Evolutionary conservation across 1,140 invertebrate genomes (phyloP), one percentile per base, ranked within the genome.

Genomic region (Lordiphosa collinella): DNA sequence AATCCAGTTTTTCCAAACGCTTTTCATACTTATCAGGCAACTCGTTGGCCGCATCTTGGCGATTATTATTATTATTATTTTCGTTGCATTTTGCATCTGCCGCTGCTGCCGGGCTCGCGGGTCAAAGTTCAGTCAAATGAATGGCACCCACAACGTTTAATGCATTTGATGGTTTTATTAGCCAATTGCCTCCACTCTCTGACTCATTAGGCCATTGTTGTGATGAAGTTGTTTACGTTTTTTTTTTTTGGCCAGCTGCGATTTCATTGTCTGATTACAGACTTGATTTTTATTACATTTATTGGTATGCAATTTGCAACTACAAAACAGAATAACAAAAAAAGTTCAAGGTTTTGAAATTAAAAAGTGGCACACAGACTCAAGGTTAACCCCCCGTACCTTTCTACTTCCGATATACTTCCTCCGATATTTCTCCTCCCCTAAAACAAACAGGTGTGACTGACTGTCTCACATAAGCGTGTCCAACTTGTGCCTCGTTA

Each of bases 151-250:
- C 78, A 84, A 84, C 78, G 63, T 76, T 84, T 82, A 82, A 82
- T 82, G 71, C 62, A 59, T 84, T 82, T 82, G 76, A 82, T 82
- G 76, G 76, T 82, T 82, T 82, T 82, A 82, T 82, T 82, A 82
- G 75, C 37, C 60, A 41, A 62, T 70, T 74, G 75, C 70, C 70
- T 66, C 72, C 43, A 32, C 6, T 25, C 56, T 38, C 22, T 75
- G 78, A 82, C 76, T 82, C 76, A 82, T 82, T 82, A 82, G 78
- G 57, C 66, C 76, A 82, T 82, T 84, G 75, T 80, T 82, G 66
- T 58, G 78, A 82, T 82, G 67, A 82, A 82, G 76, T 82, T 82
- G 78, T 82, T 80, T 73, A 56, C 51, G 59, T 12, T 40, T 43
- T 65, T 35, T 47, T 47, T 54, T 48, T 50, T 69, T 34, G 56